These are phyloP conservation scores for Epinephelus cyanopodus DNA, from an alignment of 2,113 vertebrate genomes.

Conservation along the genomic window DNA sequence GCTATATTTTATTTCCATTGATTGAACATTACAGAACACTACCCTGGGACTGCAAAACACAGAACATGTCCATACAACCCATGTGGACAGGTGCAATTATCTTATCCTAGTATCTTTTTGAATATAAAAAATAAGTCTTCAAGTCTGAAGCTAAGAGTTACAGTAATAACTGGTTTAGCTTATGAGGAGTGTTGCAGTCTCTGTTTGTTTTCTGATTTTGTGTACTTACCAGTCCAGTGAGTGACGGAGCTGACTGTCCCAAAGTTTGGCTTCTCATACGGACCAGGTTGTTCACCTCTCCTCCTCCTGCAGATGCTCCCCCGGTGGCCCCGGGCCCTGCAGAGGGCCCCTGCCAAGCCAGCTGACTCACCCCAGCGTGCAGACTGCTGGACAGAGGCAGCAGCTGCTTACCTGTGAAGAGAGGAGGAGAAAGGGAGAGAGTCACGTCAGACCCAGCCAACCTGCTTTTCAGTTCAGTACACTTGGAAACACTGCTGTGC, in stretches of 20 bases:
- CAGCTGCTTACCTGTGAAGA: slow-evolving; percentile 90
- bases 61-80: no score
- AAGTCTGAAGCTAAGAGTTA: not conserved
- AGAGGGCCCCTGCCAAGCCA: slow-evolving; percentile 83
- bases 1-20: not conserved
- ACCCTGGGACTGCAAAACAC: not conserved
- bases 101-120: not conserved
- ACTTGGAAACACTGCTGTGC: not conserved
- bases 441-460: not conserved
- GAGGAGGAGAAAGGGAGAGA: not conserved
- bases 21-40: not conserved
- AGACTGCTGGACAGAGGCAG: slow-evolving; percentile 94
- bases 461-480: not conserved
- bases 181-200: not conserved
- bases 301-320: slow-evolving; percentile 73
- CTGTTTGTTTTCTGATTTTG: not conserved
- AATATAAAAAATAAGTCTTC: not conserved
- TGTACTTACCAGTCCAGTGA: slow-evolving; percentile 93
- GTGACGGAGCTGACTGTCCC: slow-evolving; percentile 96
- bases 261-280: slow-evolving; percentile 95
- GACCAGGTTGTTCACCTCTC: slow-evolving; percentile 93
- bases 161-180: not conserved
- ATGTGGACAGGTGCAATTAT: no score
- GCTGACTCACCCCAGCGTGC: slow-evolving; percentile 91
- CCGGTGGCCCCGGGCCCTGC: slow-evolving; percentile 14